Evolutionary conservation across 2,888 invertebrate genomes (phyloP), one percentile per base, ranked within the genome.

Genomic region (Leistus spinibarbis): DNA sequence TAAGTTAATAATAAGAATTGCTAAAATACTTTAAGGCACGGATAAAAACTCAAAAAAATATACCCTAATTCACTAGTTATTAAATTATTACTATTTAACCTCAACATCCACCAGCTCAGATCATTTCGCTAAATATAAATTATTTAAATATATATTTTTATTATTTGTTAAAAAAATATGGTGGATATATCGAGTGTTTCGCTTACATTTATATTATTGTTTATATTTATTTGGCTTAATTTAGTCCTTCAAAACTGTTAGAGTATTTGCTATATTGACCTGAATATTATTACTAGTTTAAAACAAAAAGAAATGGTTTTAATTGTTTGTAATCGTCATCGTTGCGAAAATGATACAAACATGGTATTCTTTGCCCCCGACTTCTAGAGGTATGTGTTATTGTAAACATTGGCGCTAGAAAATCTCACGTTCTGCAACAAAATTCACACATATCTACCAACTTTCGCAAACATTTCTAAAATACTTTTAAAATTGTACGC

Each of bases 401-500:
- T 54, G 20, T 75, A 27, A 40, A 40, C 40, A 40, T 40, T 40
- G 7, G 40, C 40, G 40, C 40, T 40, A 3, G 64, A 68, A n/a
- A 69, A 63, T 69, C 69, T 75, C 75, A 75, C 75, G 75, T 75
- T 75, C 75, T 75, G 40, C 1, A 72, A 24, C 2, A 9, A 64
- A 4, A 3, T 17, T 19, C 16, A 60, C 13, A 60, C 1, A 60
- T 64, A 17, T 23, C 17, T 27, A 13, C 1, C 2, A 10, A 22
- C 23, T 22, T n/a, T 1, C n/a, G n/a, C 17, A 13, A 17, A 4
- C 3, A 22, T 64, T 1, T 64, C 16, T 64, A 57, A 57, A 57
- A 57, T 57, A 10, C 57, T 19, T 57, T 40, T n/a, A n/a, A n/a
- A n/a, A 54, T 23, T 22, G 27, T 60, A n/a, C 69, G 84, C 83